phyloP scores from a whole-genome alignment of 2,113 vertebrate genomes.

The Ciconia stormi region DNA sequence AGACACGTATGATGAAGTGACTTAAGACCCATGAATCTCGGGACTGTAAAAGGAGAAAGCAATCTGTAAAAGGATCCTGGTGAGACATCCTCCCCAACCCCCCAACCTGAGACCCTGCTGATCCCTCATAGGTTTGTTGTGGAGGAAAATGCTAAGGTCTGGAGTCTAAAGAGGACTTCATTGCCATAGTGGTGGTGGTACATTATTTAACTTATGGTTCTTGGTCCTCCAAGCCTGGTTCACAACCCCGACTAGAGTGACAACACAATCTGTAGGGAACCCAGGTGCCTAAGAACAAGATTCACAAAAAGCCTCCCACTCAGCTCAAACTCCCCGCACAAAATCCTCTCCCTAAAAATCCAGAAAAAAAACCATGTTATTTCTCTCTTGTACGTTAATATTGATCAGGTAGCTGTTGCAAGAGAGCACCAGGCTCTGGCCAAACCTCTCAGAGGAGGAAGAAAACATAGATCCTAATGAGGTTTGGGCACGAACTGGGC shows the following conservation, averaged over 20 bases:
- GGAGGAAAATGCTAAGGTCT: background rate
- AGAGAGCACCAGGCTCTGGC: background rate
- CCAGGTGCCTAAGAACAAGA: background rate
- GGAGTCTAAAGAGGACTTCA: background rate
- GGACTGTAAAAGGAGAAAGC: background rate
- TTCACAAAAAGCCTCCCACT: background rate
- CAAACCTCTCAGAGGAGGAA: background rate
- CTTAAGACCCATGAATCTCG: background rate
- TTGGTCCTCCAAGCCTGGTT: background rate
- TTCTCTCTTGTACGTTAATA: background rate
- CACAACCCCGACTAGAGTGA: background rate
- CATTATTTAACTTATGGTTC: fast-evolving
- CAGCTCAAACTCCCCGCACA: background rate
- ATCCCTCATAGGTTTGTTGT: background rate
- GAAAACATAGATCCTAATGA: background rate
- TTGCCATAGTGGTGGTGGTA: background rate
- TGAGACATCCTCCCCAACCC: background rate
- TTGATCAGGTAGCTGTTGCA: background rate
- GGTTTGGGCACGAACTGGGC: background rate
- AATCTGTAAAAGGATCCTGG: background rate
- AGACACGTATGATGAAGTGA: background rate
- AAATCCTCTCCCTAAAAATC: background rate
- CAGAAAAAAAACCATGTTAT: background rate
- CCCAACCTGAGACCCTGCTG: background rate
- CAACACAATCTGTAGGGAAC: background rate